A percentile compares a stretch with the other conserved stretches of the same genome.
phyloP scores from a whole-genome alignment of 1,140 invertebrate species.

The Teleopsis dalmanni region DNA sequence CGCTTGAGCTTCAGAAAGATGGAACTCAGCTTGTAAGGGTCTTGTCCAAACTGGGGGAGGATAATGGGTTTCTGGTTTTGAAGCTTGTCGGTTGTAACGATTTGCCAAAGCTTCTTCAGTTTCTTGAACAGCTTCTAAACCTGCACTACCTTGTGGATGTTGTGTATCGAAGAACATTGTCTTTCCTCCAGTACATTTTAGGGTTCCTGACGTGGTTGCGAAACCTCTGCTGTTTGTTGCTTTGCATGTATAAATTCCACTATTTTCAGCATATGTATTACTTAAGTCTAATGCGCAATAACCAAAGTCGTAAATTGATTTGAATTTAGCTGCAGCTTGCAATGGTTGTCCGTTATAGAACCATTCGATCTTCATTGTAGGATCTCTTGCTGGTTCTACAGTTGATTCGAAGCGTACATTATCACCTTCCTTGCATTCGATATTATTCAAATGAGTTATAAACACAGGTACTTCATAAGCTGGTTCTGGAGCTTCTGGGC shows the following conservation, averaged over 20 bases:
- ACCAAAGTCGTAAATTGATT: constrained; percentile 82
- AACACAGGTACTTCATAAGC: constrained; percentile 80
- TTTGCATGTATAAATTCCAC: constrained; percentile 83
- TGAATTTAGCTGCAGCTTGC: constrained; percentile 70
- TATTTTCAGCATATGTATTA: constrained; percentile 78
- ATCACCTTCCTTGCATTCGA: constrained; percentile 82
- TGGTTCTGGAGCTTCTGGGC: constrained; percentile 61
- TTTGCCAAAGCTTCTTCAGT: constrained; percentile 68
- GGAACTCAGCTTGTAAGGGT: constrained; percentile 71
- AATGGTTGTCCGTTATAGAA: constrained; percentile 78
- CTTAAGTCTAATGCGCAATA: constrained; percentile 77
- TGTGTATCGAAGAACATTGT: constrained; percentile 78
- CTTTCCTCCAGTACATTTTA: constrained; percentile 71
- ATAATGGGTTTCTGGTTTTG: constrained; percentile 65
- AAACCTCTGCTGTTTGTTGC: constrained; percentile 86
- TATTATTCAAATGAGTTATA: constrained; percentile 83
- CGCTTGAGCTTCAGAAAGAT: constrained; percentile 81
- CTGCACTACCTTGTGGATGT: constrained; percentile 81
- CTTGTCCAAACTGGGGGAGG: constrained; percentile 83
- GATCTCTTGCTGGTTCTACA: constrained; percentile 89
- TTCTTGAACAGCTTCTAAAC: constrained; percentile 77
- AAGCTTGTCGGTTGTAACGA: constrained; percentile 58
- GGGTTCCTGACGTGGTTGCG: constrained; percentile 77
- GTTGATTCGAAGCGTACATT: constrained; percentile 91
- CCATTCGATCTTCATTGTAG: constrained; percentile 89